Base-by-base conservation (phyloP, 2,797 vertebrate genomes). In the Rhabdomys pumilio region DNA sequence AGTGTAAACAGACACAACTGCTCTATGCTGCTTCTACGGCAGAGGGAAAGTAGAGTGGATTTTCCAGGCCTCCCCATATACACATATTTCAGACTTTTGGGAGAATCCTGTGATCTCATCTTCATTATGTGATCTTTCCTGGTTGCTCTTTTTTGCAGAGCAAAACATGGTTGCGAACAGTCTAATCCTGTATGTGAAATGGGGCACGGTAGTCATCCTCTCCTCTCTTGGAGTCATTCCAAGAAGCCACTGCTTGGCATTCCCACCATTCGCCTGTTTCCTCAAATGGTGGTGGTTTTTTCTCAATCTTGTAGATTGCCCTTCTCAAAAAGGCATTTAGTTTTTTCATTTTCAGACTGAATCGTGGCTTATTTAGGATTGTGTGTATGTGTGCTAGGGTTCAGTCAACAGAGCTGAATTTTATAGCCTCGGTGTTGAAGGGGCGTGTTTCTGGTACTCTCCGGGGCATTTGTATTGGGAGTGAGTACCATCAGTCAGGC, bases 361-460 rank as follows among this genome's bases (percentile, higher is more conserved):
- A 44, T 75, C 3, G 44, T 72, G 67, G 15, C 67, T 19, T n/a
- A n/a, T 38, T n/a, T 38, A 38, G 19, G 69, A 67, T 12, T 63
- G 24, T 63, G 61, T 63, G 61, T n/a, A 6, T 69, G 38, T 65
- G 34, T 26, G 14, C 3, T 50, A 59, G 61, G 12, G 63, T 67
- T n/a, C 44, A 22, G 20, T 10, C 11, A 6, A 65, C 19, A 53
- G 34, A 65, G 44, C 31, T 0, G 38, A 34, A 6, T 75, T 72
- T 61, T 79, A 34, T 26, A 63, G 31, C 63, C n/a, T 93, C 12
- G 1, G 55, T 79, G 50, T 31, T 3, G 24, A 69, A 72, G 86
- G 17, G 38, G 14, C 50, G 19, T 2, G 9, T 1, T 14, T 6
- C 0, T 4, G 19, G 75, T 8, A 20, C 9, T 22, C 34, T 17